These are phyloP conservation scores for Ceriagrion tenellum DNA, from an alignment of 2,888 invertebrate species.

Conservation along the genomic window DNA sequence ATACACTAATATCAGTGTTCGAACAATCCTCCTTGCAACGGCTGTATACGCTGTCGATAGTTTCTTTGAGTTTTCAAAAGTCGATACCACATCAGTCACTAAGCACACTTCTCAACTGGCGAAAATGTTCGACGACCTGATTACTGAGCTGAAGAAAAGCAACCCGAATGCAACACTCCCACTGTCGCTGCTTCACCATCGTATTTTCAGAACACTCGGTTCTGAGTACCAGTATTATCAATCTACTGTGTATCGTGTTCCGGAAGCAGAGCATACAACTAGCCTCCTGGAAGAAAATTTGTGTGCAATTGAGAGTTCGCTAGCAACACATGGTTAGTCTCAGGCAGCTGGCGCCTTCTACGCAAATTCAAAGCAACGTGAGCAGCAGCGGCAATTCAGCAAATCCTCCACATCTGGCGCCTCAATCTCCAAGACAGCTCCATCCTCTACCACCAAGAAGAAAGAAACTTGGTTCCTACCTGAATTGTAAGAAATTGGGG, in stretches of 20 bases:
- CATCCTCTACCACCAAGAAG: no score
- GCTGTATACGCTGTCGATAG: conserved; percentile 71
- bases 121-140: conserved; percentile 72
- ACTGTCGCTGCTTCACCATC: conserved; percentile 71
- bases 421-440: no score
- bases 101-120: conserved; percentile 70
- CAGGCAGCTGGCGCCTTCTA: conserved; percentile 70
- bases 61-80: conserved; percentile 71
- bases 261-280: conserved; percentile 71
- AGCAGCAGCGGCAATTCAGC: conserved; percentile 50
- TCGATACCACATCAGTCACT: conserved; percentile 70
- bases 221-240: conserved; percentile 71
- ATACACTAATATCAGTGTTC: conserved; percentile 71
- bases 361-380: conserved; percentile 68
- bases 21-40: conserved; percentile 72
- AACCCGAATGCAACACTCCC: conserved; percentile 70
- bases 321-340: conserved; percentile 46
- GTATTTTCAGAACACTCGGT: conserved; percentile 72
- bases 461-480: no score
- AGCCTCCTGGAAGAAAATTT: conserved; percentile 71
- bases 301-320: conserved; percentile 71
- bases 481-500: no score
- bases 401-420: no score
- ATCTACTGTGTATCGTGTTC: conserved; percentile 72
- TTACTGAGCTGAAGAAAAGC: conserved; percentile 70